A percentile compares a stretch with the other conserved stretches of the same genome.
Conservation (phyloP, 30 jellyfish, hydroid and myxozoan genomes). For the Aurelia sp. region DNA sequence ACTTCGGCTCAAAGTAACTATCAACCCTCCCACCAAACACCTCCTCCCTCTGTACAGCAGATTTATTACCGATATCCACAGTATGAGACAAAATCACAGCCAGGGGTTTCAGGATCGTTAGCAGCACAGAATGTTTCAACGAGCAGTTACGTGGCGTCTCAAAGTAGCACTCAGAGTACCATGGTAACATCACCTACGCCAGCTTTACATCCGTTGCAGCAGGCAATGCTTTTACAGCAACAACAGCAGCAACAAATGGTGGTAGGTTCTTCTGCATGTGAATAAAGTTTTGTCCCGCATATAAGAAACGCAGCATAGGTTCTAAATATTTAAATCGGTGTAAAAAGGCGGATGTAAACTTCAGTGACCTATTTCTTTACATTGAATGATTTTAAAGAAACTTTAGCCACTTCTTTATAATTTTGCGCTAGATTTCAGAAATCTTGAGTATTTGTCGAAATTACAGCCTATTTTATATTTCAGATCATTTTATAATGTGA, state of each 20-base stretch:
- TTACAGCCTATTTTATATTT: no score
- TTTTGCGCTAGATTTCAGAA: no score
- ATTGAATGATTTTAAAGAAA: no score
- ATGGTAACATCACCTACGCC: conserved; percentile 68
- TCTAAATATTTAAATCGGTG: no score
- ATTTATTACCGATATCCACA: conserved; percentile 31
- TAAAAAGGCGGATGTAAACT: no score
- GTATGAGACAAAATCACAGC: conserved; percentile 23
- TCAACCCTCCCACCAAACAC: conserved; percentile 25
- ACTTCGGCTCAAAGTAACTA: conserved; percentile 37
- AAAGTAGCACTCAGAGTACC: conserved; percentile 21
- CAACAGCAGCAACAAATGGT: conserved; percentile 77
- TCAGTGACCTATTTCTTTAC: no score
- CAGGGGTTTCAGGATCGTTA: conserved; percentile 35
- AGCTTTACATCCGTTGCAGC: conserved; percentile 92
- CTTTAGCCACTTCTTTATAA: no score
- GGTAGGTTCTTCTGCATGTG: conserved; percentile 1
- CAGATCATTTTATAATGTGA: no score
- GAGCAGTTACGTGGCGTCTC: conserved; percentile 22
- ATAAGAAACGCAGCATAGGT: no score
- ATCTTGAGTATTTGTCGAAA: no score
- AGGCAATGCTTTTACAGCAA: conserved; percentile 92
- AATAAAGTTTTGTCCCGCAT: no score
- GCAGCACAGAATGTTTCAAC: conserved; percentile 38
- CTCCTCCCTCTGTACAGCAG: conserved; percentile 11